phyloP scores from a whole-genome alignment of 1,140 invertebrate species.

The Pinna nobilis region DNA sequence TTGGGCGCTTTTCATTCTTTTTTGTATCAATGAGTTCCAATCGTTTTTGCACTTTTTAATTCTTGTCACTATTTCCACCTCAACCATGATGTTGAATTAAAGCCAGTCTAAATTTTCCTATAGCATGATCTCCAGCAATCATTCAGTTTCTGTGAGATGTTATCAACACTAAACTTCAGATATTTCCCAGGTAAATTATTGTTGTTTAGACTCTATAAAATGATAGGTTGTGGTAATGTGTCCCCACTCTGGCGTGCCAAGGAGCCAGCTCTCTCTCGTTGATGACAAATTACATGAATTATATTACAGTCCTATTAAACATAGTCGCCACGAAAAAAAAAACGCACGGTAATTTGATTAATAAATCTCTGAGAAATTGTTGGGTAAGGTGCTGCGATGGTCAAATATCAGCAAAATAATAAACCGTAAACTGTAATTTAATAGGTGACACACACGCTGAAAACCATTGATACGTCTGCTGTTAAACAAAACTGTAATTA shows the following conservation, averaged over 20 bases:
- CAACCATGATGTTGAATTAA: slow-evolving; percentile 8
- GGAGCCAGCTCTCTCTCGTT: background rate
- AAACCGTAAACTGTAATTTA: slow-evolving; percentile 31
- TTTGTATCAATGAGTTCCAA: too few relatives aligned
- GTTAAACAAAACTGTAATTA: slow-evolving; percentile 16
- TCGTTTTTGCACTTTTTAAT: slow-evolving; percentile 4
- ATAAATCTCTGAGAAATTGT: slow-evolving; percentile 33
- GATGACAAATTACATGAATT: slow-evolving; percentile 23
- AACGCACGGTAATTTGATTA: slow-evolving; percentile 11
- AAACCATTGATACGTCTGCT: background rate
- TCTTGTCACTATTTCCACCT: slow-evolving; percentile 9
- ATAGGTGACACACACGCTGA: slow-evolving; percentile 3
- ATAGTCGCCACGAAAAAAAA: slow-evolving; percentile 22
- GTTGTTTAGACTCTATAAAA: slow-evolving; percentile 22
- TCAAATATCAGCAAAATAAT: slow-evolving; percentile 28
- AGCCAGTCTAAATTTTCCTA: slow-evolving; percentile 10
- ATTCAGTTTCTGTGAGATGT: background rate
- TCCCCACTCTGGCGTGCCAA: slow-evolving; percentile 8
- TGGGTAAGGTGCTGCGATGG: slow-evolving; percentile 32
- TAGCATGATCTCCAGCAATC: slow-evolving; percentile 17
- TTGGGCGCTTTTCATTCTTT: too few relatives aligned
- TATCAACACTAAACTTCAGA: background rate
- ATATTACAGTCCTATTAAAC: slow-evolving; percentile 17
- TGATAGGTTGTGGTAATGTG: slow-evolving; percentile 15
- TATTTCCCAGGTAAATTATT: slow-evolving; percentile 1